Percentiles rank a stretch among this genome's conserved stretches.
These are phyloP conservation scores for Circaetus gallicus DNA, from an alignment of 2,113 vertebrate species.

Conservation along the genomic window DNA sequence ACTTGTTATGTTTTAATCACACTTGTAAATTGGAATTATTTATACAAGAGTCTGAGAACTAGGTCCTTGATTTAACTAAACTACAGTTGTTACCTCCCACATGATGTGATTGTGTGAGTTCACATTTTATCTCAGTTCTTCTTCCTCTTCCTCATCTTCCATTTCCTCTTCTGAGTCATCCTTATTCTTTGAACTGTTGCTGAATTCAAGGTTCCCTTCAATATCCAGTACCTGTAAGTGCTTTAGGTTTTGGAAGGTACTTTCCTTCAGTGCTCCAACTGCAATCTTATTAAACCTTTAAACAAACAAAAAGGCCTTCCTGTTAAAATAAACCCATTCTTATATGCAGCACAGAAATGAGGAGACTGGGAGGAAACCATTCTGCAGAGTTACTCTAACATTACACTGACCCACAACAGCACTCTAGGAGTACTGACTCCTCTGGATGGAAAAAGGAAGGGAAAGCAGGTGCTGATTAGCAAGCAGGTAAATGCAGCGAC, in stretches of 20 bases:
- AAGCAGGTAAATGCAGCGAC: background rate
- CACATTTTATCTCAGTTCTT: slow-evolving; percentile 52
- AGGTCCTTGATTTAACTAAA: background rate
- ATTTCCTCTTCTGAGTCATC: slow-evolving; percentile 64
- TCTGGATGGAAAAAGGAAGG: background rate
- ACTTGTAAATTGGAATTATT: background rate
- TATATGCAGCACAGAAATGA: background rate
- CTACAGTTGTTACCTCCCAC: slow-evolving; percentile 16
- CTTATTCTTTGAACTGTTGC: slow-evolving; percentile 65
- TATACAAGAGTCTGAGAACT: background rate
- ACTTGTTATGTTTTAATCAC: background rate
- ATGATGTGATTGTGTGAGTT: slow-evolving; percentile 6
- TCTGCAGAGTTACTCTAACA: background rate
- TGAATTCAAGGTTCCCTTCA: slow-evolving; percentile 79
- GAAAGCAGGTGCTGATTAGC: background rate
- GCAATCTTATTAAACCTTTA: slow-evolving; percentile 90
- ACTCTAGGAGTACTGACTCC: background rate
- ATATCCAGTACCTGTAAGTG: slow-evolving; percentile 91
- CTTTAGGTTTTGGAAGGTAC: slow-evolving; percentile 83
- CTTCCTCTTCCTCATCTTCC: slow-evolving; percentile 71
- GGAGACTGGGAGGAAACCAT: background rate
- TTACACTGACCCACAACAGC: background rate
- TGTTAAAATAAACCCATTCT: background rate
- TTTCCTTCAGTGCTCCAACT: slow-evolving; percentile 82
- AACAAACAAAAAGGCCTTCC: background rate